Conservation (phyloP, 2,888 invertebrate species). For the Panorpa germanica region DNA sequence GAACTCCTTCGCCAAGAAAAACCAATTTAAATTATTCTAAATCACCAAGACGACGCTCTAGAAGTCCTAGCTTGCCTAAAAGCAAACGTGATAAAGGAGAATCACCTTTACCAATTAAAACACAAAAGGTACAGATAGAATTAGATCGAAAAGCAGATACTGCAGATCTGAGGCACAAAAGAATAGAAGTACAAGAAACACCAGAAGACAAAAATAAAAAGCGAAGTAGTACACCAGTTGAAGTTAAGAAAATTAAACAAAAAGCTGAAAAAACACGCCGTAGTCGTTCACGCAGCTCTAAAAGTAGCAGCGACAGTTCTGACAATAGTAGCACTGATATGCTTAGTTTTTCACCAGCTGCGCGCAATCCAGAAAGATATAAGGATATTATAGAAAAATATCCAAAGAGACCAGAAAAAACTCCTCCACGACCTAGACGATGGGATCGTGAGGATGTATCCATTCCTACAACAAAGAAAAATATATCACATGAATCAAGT, state of each 20-base stretch:
- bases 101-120: constrained; percentile 6
- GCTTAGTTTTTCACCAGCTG: constrained; percentile 49
- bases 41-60: constrained; percentile 9
- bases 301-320: constrained; percentile 21
- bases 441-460: constrained; percentile 9
- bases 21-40: constrained; percentile 8
- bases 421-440: constrained; percentile 10
- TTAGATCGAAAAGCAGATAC: too few species aligned
- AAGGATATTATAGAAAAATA: constrained; percentile 38
- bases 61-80: constrained; percentile 6
- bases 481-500: constrained; percentile 10
- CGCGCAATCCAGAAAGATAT: constrained; percentile 47
- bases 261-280: constrained; percentile 8
- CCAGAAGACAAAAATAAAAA: constrained; percentile 15
- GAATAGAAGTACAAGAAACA: constrained; percentile 12
- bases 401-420: constrained; percentile 29
- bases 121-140: constrained; percentile 8
- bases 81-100: constrained; percentile 6
- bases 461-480: constrained; percentile 9
- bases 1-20: constrained; percentile 9
- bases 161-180: constrained; percentile 10
- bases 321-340: constrained; percentile 31
- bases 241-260: constrained; percentile 9
- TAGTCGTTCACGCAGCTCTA: constrained; percentile 10
- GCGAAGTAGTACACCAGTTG: constrained; percentile 15